Percentiles rank a stretch among this genome's conserved stretches.
phyloP scores from a whole-genome alignment of 2,797 vertebrate genomes.

The Florisuga fusca region DNA sequence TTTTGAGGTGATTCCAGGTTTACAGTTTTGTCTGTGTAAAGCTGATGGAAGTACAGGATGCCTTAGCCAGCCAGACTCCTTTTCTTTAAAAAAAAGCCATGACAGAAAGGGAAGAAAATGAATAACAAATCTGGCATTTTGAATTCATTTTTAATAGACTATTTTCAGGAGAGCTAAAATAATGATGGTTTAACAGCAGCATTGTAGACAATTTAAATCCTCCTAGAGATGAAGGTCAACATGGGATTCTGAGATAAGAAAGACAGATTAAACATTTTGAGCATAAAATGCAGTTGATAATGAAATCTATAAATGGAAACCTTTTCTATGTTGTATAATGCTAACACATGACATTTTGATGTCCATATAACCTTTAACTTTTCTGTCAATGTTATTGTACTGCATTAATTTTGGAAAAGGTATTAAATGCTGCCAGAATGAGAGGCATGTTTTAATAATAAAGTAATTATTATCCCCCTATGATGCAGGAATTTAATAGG shows the following conservation, averaged over 20 bases:
- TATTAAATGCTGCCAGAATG: constrained; percentile 34
- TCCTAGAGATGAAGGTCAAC: constrained; percentile 45
- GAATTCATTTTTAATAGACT: constrained; percentile 7
- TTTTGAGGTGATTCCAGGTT: background rate
- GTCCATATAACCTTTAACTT: constrained; percentile 46
- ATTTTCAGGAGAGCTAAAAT: constrained; percentile 45
- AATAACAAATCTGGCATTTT: constrained; percentile 7
- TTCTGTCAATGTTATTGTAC: constrained; percentile 35
- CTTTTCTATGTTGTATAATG: constrained; percentile 38
- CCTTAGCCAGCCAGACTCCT: background rate
- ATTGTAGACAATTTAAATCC: constrained; percentile 11
- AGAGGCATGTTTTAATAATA: constrained; percentile 49
- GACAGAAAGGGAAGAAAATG: background rate
- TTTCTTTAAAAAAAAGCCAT: background rate
- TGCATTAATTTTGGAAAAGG: constrained; percentile 19
- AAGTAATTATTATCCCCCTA: constrained; percentile 53
- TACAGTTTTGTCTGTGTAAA: background rate
- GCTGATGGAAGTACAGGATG: background rate
- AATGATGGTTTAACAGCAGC: constrained; percentile 1
- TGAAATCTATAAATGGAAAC: constrained; percentile 60
- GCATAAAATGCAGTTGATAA: constrained; percentile 41
- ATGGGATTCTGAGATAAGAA: background rate
- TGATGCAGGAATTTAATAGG: constrained; percentile 46
- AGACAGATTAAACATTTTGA: constrained; percentile 55
- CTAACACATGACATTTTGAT: constrained; percentile 56